Base-by-base conservation (phyloP, 2,797 vertebrate species). In the Masticophis lateralis region DNA sequence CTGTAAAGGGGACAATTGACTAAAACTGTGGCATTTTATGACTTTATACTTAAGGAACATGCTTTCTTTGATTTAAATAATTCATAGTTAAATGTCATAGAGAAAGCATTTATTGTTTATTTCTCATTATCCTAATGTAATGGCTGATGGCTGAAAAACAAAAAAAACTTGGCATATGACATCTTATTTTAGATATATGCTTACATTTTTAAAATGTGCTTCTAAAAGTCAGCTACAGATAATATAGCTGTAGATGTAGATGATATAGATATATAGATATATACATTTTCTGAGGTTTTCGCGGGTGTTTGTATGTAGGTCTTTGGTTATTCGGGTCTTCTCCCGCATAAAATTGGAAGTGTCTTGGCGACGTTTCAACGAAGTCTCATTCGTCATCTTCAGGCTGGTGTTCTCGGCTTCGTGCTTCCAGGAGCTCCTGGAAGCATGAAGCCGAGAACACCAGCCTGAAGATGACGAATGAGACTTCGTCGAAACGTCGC, bases 1-100 rank as follows among this genome's bases (percentile, higher is more conserved):
- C 47, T 32, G n/a, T 63, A 92, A 60, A 0, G 0, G 2, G 20
- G 1, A n/a, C 20, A 57, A 61, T 1, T 90, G 69, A 1, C 5
- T 53, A 89, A 74, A 83, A 92, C 0, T 43, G 13, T 0, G 0
- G 0, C 37, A n/a, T 74, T 51, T 86, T 83, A 32, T 57, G 16
- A 27, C 87, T 93, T n/a, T 22, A 90, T 2, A 18, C 8, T 47
- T 10, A 53, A 95, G 89, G 28, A 88, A 43, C 25, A 86, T 16
- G 69, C 83, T 79, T 59, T 91, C 11, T 18, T 6, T 0, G 0
- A 55, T 69, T n/a, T 53, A 20, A 57, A 60, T 43, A 79, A 3
- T 18, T 91, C 57, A 28, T 92, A 88, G 86, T 51, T 28, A 88
- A 3, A 69, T 63, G 11, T 14, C 88, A 90, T 86, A 25, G 43